A percentile compares a stretch with the other conserved stretches of the same genome.
phyloP scores from a whole-genome alignment of 2,888 invertebrate species.

The Caenorhabditis angaria region DNA sequence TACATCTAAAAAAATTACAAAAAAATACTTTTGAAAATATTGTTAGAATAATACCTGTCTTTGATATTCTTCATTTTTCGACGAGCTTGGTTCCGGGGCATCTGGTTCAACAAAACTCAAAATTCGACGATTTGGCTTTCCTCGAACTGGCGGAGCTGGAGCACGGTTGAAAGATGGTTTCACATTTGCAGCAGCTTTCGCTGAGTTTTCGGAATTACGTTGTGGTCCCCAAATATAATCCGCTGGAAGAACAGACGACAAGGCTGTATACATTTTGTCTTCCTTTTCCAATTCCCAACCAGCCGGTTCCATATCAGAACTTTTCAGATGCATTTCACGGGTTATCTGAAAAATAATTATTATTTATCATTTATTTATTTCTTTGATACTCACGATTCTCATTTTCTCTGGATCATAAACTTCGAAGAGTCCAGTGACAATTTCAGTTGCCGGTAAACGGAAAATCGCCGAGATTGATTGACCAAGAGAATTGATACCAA shows the following conservation, averaged over 20 bases:
- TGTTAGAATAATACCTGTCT: background rate
- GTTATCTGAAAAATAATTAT: too few species aligned
- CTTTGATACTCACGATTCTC: constrained; percentile 25
- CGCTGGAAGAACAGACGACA: too few species aligned
- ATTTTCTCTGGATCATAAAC: constrained; percentile 33
- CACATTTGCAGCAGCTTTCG: too few species aligned
- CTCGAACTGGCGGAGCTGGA: background rate
- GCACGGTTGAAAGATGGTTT: background rate
- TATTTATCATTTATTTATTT: too few species aligned
- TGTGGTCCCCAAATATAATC: too few species aligned
- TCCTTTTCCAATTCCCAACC: too few species aligned
- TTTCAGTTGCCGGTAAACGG: background rate
- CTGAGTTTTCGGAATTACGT: too few species aligned
- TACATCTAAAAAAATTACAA: background rate
- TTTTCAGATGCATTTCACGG: too few species aligned
- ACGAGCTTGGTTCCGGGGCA: background rate
- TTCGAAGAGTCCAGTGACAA: constrained; percentile 19
- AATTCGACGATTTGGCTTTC: background rate
- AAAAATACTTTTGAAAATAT: too few species aligned
- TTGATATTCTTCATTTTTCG: background rate
- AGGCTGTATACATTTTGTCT: too few species aligned
- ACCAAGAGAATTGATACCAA: background rate
- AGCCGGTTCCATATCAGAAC: too few species aligned
- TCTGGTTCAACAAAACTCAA: background rate
- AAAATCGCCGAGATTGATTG: background rate